A percentile compares a stretch with the other conserved stretches of the same genome.
These are phyloP conservation scores for Stomorhina lunata DNA, from an alignment of 2,888 invertebrate species.

Conservation along the genomic window DNA sequence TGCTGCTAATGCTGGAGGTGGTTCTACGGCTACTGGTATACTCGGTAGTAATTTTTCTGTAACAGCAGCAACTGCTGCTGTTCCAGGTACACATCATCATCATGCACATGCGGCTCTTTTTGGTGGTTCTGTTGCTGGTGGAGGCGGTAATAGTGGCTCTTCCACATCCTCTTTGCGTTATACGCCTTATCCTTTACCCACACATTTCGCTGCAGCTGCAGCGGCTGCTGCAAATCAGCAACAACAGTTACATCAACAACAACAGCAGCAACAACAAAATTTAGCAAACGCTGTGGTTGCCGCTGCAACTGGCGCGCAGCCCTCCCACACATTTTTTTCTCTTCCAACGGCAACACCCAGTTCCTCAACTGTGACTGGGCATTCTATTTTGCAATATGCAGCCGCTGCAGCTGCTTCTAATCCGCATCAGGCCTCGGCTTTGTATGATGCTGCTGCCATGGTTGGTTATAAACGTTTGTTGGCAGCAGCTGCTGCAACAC, in stretches of 20 bases:
- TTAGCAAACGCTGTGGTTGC: constrained; percentile 78
- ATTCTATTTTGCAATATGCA: constrained; percentile 81
- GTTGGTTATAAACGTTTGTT: constrained; percentile 79
- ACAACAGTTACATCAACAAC: constrained; percentile 80
- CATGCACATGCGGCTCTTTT: constrained; percentile 68
- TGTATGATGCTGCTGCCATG: constrained; percentile 78
- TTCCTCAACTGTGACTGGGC: constrained; percentile 75
- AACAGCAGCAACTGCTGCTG: constrained; percentile 70
- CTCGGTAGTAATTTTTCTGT: constrained; percentile 75
- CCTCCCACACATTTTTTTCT: constrained; percentile 73
- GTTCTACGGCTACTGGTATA: constrained; percentile 79
- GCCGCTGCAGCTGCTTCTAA: constrained; percentile 84
- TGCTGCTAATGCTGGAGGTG: constrained; percentile 82
- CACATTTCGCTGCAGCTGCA: constrained; percentile 78
- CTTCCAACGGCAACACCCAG: constrained; percentile 71
- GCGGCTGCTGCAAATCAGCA: constrained; percentile 77
- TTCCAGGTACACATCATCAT: constrained; percentile 70
- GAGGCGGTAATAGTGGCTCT: constrained; percentile 38
- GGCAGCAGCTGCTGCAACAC: constrained; percentile 79
- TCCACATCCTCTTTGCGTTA: constrained; percentile 81
- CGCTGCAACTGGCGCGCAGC: constrained; percentile 72
- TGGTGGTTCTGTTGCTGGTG: constrained; percentile 64
- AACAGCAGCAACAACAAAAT: constrained; percentile 77
- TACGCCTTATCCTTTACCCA: constrained; percentile 84
- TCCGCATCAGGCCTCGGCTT: constrained; percentile 81